These are phyloP conservation scores for Flexamia atlantica DNA, from an alignment of 2,888 invertebrate genomes.

Conservation along the genomic window DNA sequence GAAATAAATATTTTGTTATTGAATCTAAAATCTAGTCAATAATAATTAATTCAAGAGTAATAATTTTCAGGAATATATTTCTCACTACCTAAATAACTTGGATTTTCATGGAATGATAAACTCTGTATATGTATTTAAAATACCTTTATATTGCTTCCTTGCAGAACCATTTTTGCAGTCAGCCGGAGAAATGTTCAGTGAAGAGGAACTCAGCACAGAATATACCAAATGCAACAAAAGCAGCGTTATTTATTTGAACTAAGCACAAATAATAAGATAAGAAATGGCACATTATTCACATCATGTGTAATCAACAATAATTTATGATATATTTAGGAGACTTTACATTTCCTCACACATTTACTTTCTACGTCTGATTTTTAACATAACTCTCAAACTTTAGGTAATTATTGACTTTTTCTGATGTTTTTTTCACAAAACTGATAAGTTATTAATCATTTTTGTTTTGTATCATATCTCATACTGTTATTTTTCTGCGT, in stretches of 20 bases:
- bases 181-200: neutral
- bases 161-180: slow-evolving; percentile 1
- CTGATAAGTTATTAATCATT: neutral
- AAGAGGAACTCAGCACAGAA: neutral
- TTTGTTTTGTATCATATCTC: no score
- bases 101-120: no score
- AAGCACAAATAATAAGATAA: neutral
- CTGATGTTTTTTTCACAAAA: neutral
- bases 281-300: neutral
- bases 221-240: neutral
- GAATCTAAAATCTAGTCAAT: no score
- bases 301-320: no score
- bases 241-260: neutral
- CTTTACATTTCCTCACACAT: no score
- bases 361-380: slow-evolving; percentile 3
- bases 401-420: neutral
- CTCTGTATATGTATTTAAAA: no score
- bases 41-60: no score
- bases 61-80: no score
- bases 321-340: no score
- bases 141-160: slow-evolving; percentile 17
- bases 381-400: neutral
- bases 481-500: neutral
- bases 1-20: no score
- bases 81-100: no score